Percentiles rank a stretch among this genome's conserved stretches.
These are phyloP conservation scores for Phaethon lepturus DNA, from an alignment of 2,113 vertebrate genomes.

Conservation along the genomic window DNA sequence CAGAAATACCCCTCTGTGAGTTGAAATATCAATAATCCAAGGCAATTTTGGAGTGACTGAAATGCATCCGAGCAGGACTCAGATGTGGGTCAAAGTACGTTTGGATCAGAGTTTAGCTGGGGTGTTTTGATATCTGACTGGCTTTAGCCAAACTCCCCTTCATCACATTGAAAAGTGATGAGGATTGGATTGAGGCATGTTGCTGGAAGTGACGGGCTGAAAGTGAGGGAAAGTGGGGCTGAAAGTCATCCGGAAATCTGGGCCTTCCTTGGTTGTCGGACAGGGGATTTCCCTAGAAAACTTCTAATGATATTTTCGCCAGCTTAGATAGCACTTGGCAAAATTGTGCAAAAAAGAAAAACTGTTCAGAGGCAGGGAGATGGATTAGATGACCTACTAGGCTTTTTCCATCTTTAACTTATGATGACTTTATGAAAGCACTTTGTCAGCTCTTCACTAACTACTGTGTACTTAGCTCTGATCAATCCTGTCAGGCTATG, in stretches of 20 bases:
- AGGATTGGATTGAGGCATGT: neutral
- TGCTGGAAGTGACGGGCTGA: neutral
- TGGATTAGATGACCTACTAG: neutral
- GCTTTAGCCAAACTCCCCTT: neutral
- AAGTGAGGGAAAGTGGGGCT: neutral
- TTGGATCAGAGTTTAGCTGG: neutral
- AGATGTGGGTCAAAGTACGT: neutral
- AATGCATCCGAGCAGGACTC: neutral
- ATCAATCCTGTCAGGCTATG: conserved; percentile 11
- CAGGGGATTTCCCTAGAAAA: neutral
- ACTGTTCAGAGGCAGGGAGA: neutral
- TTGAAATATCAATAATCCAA: neutral
- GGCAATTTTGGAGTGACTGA: neutral
- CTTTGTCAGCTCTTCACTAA: conserved; percentile 35
- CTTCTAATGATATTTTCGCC: neutral
- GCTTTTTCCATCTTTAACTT: neutral
- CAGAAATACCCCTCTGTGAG: neutral
- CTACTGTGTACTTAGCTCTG: conserved; percentile 33
- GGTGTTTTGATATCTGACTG: neutral
- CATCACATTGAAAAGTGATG: neutral
- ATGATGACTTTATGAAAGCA: neutral
- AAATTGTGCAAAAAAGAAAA: neutral
- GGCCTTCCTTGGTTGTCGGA: neutral
- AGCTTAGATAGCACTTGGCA: neutral
- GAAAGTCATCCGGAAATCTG: neutral